These are phyloP conservation scores for Drosophila neocordata DNA, from an alignment of 1,140 invertebrate genomes.

Conservation along the genomic window DNA sequence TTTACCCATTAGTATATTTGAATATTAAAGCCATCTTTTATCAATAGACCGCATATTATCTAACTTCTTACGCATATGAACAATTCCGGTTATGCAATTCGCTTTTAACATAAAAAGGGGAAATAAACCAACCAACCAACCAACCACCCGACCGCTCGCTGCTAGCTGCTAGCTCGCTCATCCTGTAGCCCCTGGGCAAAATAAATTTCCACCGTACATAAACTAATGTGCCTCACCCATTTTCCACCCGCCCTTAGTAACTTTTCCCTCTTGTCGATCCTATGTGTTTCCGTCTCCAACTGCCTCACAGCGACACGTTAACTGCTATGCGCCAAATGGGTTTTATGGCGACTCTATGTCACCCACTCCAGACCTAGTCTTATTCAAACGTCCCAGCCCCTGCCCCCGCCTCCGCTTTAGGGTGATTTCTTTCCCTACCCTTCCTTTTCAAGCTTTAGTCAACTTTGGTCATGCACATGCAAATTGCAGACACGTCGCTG, in stretches of 20 bases:
- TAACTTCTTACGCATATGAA: too few relatives aligned
- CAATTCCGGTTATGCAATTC: too few relatives aligned
- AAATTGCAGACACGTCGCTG: conserved; percentile 77
- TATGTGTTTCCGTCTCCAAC: conserved; percentile 2
- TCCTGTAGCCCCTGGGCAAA: conserved; percentile 15
- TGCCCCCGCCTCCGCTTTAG: background rate
- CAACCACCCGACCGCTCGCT: background rate
- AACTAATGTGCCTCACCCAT: conserved; percentile 49
- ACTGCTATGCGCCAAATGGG: conserved; percentile 71
- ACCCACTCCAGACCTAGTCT: background rate
- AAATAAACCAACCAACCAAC: too few relatives aligned
- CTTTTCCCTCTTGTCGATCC: background rate
- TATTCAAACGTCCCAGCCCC: background rate
- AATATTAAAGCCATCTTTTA: conserved; percentile 4
- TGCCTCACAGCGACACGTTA: conserved; percentile 50
- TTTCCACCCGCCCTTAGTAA: conserved; percentile 8
- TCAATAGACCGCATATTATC: conserved; percentile 6
- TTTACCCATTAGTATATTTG: background rate
- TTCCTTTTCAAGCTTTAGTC: conserved; percentile 10
- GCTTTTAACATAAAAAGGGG: too few relatives aligned
- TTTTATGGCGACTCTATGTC: conserved; percentile 59
- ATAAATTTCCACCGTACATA: conserved; percentile 60
- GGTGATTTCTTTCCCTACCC: conserved; percentile 32
- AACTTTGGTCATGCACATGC: conserved; percentile 68
- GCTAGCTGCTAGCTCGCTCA: too few relatives aligned